Evolutionary conservation across 2,888 invertebrate species (phyloP).

Genomic region (Atethmia centrago): DNA sequence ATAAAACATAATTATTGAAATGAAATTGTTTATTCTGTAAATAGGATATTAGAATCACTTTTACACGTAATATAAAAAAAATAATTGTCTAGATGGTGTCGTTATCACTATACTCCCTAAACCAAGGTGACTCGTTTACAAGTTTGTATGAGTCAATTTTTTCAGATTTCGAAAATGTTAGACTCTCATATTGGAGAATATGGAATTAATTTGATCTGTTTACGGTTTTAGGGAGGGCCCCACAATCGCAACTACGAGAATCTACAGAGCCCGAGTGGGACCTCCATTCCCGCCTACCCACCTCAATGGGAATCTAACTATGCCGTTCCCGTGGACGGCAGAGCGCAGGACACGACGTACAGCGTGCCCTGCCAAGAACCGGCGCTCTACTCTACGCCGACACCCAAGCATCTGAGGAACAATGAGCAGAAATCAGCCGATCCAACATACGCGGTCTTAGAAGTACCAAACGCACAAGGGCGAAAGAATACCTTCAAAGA

Average conservation of each 20-base stretch:
- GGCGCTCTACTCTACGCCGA: conserved; percentile 28
- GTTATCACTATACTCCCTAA: not conserved
- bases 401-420: conserved; percentile 28
- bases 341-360: conserved; percentile 34
- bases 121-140: not conserved
- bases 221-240: conserved; percentile 22
- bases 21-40: not conserved
- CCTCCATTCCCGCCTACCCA: conserved; percentile 26
- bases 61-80: not conserved
- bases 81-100: not conserved
- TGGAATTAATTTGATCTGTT: not conserved
- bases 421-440: conserved; percentile 1
- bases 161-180: not conserved
- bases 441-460: conserved; percentile 31
- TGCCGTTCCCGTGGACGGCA: conserved; percentile 39
- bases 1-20: not conserved
- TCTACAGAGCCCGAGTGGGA: conserved; percentile 15
- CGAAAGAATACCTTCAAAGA: conserved; percentile 30
- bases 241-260: conserved; percentile 12
- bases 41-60: not conserved
- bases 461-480: not conserved
- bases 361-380: conserved; percentile 31
- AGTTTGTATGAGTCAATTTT: not conserved
- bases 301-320: conserved; percentile 44
- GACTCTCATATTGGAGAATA: not conserved